phyloP scores from a whole-genome alignment of 2,797 vertebrate species.

The Distichodus sexfasciatus region DNA sequence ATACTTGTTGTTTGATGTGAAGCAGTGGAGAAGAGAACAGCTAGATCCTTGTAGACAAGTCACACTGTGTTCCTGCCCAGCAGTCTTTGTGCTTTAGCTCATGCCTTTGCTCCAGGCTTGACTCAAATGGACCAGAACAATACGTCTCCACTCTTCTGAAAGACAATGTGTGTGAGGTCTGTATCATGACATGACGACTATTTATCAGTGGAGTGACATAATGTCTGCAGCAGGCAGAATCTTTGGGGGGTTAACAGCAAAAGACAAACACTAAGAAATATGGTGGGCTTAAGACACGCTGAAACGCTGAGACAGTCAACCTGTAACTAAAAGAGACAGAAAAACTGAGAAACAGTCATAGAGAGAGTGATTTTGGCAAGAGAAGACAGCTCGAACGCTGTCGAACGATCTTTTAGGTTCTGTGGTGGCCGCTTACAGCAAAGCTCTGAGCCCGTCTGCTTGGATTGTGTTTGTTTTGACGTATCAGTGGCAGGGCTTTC shows the following conservation, averaged over 20 bases:
- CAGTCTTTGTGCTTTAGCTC: neutral
- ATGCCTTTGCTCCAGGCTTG: neutral
- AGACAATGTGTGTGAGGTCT: neutral
- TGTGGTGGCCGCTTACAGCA: conserved; percentile 9
- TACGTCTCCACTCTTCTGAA: neutral
- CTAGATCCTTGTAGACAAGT: neutral
- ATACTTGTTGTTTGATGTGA: neutral
- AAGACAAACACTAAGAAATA: neutral
- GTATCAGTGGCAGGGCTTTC: conserved; percentile 35
- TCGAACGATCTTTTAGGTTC: conserved; percentile 17
- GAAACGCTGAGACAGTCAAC: neutral
- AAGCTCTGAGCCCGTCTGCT: conserved; percentile 21
- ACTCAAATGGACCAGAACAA: neutral
- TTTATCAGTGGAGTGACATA: neutral
- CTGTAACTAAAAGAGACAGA: neutral
- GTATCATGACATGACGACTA: neutral
- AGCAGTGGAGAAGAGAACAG: neutral
- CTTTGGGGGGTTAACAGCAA: neutral
- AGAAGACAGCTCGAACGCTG: neutral
- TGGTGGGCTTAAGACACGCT: neutral
- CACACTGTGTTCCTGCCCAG: neutral
- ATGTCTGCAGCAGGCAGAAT: neutral
- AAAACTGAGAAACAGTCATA: neutral
- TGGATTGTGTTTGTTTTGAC: conserved; percentile 40
- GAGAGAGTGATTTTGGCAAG: no score